phyloP scores from a whole-genome alignment of 2,113 vertebrate genomes.

The Rhinoderma darwinii region DNA sequence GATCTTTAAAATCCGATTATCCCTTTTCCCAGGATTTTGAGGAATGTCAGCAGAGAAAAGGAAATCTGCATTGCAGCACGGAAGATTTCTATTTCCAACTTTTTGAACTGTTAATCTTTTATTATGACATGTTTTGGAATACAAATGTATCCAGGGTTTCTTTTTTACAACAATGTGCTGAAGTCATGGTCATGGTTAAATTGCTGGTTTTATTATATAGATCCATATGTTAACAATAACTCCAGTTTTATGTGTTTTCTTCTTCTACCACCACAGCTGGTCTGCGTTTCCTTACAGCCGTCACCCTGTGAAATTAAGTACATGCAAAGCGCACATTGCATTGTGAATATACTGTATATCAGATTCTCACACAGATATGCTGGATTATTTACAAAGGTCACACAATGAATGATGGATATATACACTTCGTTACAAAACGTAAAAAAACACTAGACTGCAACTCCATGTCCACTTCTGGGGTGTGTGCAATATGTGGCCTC shows the following conservation, averaged over 20 bases:
- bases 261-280: conserved; percentile 74
- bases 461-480: not conserved
- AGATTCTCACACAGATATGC: conserved; percentile 53
- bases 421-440: not conserved
- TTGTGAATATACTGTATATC: conserved; percentile 51
- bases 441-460: not conserved
- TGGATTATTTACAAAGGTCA: conserved; percentile 57
- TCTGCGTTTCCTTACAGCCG: conserved; percentile 66
- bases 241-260: conserved; percentile 63
- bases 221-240: conserved; percentile 73
- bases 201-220: conserved; percentile 58
- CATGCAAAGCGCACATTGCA: conserved; percentile 41
- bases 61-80: conserved; percentile 66
- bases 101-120: conserved; percentile 65
- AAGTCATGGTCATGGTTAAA: conserved; percentile 61
- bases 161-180: conserved; percentile 60
- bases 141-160: conserved; percentile 63
- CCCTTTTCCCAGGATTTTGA: conserved; percentile 61
- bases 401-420: conserved; percentile 48
- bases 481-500: not conserved
- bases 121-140: conserved; percentile 66
- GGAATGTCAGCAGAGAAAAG: conserved; percentile 67
- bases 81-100: conserved; percentile 65
- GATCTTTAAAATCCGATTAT: conserved; percentile 51
- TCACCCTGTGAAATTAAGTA: conserved; percentile 66